Evolutionary conservation across 2,888 invertebrate genomes (phyloP).

Genomic region (Drosophila leonis): DNA sequence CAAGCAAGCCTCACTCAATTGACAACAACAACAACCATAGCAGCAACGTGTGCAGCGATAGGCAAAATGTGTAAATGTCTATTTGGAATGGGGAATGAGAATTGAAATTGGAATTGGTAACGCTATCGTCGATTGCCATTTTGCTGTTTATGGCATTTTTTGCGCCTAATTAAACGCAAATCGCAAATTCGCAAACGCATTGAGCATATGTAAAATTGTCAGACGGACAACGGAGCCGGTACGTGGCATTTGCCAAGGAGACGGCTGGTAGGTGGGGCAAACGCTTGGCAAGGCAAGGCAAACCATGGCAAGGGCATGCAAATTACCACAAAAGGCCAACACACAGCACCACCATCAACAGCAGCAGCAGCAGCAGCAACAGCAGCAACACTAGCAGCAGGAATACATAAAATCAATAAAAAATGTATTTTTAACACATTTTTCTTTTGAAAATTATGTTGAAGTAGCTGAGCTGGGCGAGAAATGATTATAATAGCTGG

Average conservation of each 20-base stretch:
- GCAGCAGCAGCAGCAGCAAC: conserved; percentile 23
- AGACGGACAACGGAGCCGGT: conserved; percentile 21
- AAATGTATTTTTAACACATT: conserved; percentile 63
- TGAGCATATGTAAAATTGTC: conserved; percentile 62
- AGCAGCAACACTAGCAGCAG: neutral
- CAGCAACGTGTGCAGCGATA: conserved; percentile 11
- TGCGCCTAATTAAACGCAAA: conserved; percentile 66
- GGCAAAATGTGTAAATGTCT: conserved; percentile 1
- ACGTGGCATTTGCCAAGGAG: conserved; percentile 59
- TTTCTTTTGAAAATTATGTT: conserved; percentile 43
- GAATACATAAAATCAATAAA: conserved; percentile 58
- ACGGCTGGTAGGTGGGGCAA: conserved; percentile 21
- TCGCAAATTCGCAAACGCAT: conserved; percentile 55
- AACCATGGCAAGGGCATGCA: conserved; percentile 60
- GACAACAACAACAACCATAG: conserved; percentile 9
- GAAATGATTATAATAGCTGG: conserved; percentile 20
- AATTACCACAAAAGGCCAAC: conserved; percentile 69
- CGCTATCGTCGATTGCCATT: conserved; percentile 32
- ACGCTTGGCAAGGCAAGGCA: conserved; percentile 41
- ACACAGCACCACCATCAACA: conserved; percentile 21
- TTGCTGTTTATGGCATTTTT: conserved; percentile 55
- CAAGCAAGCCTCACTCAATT: conserved; percentile 12
- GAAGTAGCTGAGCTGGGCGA: conserved; percentile 12
- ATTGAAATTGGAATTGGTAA: conserved; percentile 36
- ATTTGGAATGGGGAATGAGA: conserved; percentile 6